Percentiles rank a stretch among this genome's conserved stretches.
Evolutionary conservation across 2,113 vertebrate genomes (phyloP).

Genomic region (Varanus salvator): DNA sequence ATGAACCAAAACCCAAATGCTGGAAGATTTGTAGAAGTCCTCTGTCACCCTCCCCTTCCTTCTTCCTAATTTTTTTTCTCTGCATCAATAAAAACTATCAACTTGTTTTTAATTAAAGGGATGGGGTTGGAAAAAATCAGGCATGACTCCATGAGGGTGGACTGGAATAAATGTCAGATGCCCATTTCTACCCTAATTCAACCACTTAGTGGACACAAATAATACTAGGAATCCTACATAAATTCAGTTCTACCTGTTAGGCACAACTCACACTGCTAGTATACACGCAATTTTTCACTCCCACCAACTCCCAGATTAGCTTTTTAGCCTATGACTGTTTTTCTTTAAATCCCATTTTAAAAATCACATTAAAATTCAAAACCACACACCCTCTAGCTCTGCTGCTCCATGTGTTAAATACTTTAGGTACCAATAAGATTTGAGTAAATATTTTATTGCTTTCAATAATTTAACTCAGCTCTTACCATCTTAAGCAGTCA

Average conservation of each 20-base stretch:
- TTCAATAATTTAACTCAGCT: background rate
- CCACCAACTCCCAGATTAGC: background rate
- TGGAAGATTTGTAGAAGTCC: background rate
- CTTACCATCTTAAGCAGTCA: background rate
- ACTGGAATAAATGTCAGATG: background rate
- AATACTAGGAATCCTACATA: background rate
- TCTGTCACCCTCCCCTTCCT: background rate
- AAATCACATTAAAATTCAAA: background rate
- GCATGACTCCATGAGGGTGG: background rate
- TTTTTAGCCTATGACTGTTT: background rate
- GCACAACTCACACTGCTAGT: background rate
- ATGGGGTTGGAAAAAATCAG: too few species aligned
- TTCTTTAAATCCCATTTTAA: background rate
- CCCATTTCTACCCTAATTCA: background rate
- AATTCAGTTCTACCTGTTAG: background rate
- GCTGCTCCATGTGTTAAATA: background rate
- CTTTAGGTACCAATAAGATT: background rate
- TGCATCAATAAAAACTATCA: background rate
- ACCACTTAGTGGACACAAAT: background rate
- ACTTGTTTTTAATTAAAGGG: background rate
- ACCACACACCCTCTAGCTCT: background rate
- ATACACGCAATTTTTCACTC: background rate
- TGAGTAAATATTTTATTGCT: background rate
- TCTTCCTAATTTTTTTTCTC: too few species aligned
- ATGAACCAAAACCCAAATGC: background rate